Base-by-base conservation (phyloP, 2,888 invertebrate genomes). In the Hypselothyrea guttata region DNA sequence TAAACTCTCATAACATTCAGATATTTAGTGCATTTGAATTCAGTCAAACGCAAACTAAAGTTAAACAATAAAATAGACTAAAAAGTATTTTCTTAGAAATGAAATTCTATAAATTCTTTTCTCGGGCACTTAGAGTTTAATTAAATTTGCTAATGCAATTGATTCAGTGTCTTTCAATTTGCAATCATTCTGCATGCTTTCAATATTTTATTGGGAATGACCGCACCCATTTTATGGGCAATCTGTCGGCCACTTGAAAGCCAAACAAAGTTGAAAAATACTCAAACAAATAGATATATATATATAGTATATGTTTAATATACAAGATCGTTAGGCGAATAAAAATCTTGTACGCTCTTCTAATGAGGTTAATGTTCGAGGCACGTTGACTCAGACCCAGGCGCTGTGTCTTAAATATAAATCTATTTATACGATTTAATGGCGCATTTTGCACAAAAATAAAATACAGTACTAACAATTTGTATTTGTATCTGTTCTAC, bases 401-500 rank as follows among this genome's bases (percentile, higher is more conserved):
- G n/a, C 41, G 56, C 47, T 27, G 40, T 66, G 65, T 79, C 61
- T 63, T 71, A 68, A 75, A 72, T 64, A 22, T n/a, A 58, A 34
- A 47, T 84, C 84, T 79, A 84, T 81, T 84, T 74, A 67, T 81
- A 84, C 22, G 44, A 64, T 62, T 81, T 82, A 82, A 84, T 86
- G 83, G 86, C 86, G 83, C 83, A 84, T 82, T 79, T 81, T 84
- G 83, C 77, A 86, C 77, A 67, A 81, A 84, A 84, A 79, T 79
- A 86, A 86, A 60, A 44, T 60, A 53, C 53, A 76, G 69, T 84
- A 73, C 74, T 46, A 66, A 55, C 76, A 58, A 81, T 84, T 54
- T 57, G 31, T 52, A 41, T 37, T 44, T 30, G 30, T 54, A 35
- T 47, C 31, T 11, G 7, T 15, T 28, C 45, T 18, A 18, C 41